These are phyloP conservation scores for Drosophila saltans DNA, from an alignment of 1,140 invertebrate species.

Conservation along the genomic window DNA sequence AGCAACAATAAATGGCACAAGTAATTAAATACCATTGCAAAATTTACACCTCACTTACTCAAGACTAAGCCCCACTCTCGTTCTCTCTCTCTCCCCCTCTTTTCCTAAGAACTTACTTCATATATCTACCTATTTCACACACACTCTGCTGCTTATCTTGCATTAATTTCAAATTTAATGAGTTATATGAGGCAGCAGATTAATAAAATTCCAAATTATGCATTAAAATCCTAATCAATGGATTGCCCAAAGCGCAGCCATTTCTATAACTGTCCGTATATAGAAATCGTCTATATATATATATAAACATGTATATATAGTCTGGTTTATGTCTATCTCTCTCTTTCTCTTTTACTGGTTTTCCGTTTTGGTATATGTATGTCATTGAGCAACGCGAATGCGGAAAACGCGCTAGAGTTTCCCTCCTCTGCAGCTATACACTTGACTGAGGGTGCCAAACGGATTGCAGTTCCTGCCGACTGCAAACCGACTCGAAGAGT, in stretches of 20 bases:
- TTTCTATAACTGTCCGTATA: slow-evolving; percentile 31
- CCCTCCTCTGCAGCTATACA: slow-evolving; percentile 8
- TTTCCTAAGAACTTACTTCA: background rate
- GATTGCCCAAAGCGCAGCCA: slow-evolving; percentile 15
- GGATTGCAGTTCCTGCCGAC: slow-evolving; percentile 15
- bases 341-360: slow-evolving; percentile 41
- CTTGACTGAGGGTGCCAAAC: background rate
- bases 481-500: slow-evolving; percentile 1
- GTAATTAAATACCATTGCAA: slow-evolving; percentile 75
- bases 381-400: slow-evolving; percentile 78
- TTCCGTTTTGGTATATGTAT: slow-evolving; percentile 59
- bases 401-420: slow-evolving; percentile 72
- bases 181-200: slow-evolving; percentile 40
- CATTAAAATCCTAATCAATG: slow-evolving; percentile 77
- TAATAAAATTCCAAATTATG: slow-evolving; percentile 45
- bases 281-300: no score
- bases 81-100: background rate
- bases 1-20: slow-evolving; percentile 41
- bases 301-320: slow-evolving; percentile 1
- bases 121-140: background rate
- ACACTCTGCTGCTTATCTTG: background rate
- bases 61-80: slow-evolving; percentile 34
- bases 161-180: slow-evolving; percentile 67
- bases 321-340: slow-evolving; percentile 13
- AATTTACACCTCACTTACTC: slow-evolving; percentile 57